Base-by-base conservation (phyloP, 2,797 vertebrate species). In the Denticeps clupeoides region DNA sequence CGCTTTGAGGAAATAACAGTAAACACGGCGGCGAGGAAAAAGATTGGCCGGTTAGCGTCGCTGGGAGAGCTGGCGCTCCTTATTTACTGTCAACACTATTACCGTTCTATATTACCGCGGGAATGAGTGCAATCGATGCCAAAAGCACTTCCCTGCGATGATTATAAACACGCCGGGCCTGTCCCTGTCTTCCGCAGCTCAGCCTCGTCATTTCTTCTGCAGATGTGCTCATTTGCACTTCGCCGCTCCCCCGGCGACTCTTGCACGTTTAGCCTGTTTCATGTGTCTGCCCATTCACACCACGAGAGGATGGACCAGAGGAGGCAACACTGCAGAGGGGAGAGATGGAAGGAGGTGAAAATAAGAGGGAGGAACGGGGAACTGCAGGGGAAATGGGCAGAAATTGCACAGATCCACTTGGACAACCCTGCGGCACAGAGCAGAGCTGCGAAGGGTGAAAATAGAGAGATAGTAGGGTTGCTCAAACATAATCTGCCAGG, bases 161-260 rank as follows among this genome's bases (percentile, higher is more conserved):
- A 77, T n/a, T 64, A 69, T 73, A 73, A 77, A 70, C 73, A 71
- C 62, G 47, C 72, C 66, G 63, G 63, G 75, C 82, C 78, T 80
- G 78, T 79, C 75, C 70, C 64, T 60, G 73, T 78, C 72, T 72
- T 70, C 68, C 62, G 68, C 56, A 67, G 69, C 62, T 49, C 51
- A 60, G 16, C 58, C 66, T 58, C 74, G 78, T 82, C 75, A 80
- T 73, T 80, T 77, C 81, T 83, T 81, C 65, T 79, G 74, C 78
- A 65, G 69, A 73, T 70, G n/a, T n/a, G n/a, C n/a, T n/a, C n/a
- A n/a, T n/a, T n/a, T n/a, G n/a, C 70, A 71, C 70, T 47, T 72
- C 62, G 63, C 50, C 49, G 71, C 72, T 72, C 56, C 57, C 72
- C 72, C 65, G 51, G 53, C 71, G 63, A 72, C 63, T 62, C 67